Base-by-base conservation (phyloP, 2,113 vertebrate genomes). In the Lophura nycthemera region DNA sequence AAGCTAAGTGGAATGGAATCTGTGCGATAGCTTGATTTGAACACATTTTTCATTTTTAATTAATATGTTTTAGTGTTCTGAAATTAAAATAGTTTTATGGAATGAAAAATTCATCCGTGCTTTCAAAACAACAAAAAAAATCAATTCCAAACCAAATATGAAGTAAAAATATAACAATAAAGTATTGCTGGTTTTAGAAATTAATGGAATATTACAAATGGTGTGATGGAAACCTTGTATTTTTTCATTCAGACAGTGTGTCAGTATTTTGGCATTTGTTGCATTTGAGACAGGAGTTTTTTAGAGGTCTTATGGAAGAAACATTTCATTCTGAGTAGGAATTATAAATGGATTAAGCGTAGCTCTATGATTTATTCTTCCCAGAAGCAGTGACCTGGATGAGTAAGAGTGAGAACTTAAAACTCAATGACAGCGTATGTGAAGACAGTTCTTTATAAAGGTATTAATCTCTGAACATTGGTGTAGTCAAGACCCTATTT, bases 361-460 rank as follows among this genome's bases (percentile, higher is more conserved):
- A 64, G 38, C 12, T 74, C 56, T 90, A 38, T 95, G 83, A 93
- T 94, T 94, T 90, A 81, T 93, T 81, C 92, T 93, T 80, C 38
- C 56, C 56, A 78, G 86, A 83, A 78, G 9, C 56, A 83, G 63
- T 92, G 81, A 92, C 65, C 69, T 66, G 10, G 24, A 71, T 83
- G 65, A 88, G 27, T 92, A 77, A 83, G 76, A 77, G 50, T 59
- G 56, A 88, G 90, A 93, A 83, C 56, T 70, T 88, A 64, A 71
- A 91, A 86, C 56, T 63, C 83, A 78, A 38, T 77, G 73, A 52
- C 83, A 86, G 42, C 60, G 64, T 90, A 84, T 19, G 6, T 42
- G 36, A 78, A 84, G 89, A 42, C 42, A 84, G 34, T 71, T 94
- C 32, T 92, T 83, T 86, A 42, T 45, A 70, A 47, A 81, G 69